Percentiles rank a stretch among this genome's conserved stretches.
Evolutionary conservation across 2,797 vertebrate species (phyloP).

Genomic region (Sternarchorhynchus goeldii): DNA sequence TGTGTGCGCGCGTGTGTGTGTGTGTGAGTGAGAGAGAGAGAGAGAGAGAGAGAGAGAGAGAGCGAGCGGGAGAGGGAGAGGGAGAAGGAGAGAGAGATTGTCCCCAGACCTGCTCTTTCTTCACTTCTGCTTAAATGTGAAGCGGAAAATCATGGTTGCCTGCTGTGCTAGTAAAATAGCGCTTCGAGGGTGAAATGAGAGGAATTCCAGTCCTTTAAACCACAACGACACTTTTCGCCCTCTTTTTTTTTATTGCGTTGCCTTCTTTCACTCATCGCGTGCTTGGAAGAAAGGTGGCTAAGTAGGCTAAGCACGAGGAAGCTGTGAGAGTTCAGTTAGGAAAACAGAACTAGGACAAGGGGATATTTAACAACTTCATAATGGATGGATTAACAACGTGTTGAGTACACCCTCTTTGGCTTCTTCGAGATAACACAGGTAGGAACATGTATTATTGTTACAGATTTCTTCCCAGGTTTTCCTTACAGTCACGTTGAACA

Average conservation of each 20-base stretch:
- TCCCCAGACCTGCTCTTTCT: constrained; percentile 12
- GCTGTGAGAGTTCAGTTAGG: constrained; percentile 67
- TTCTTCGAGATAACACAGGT: constrained; percentile 89
- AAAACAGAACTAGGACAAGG: constrained; percentile 73
- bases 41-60: constrained; percentile 31
- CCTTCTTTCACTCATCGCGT: constrained; percentile 43
- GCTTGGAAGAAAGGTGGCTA: constrained; percentile 52
- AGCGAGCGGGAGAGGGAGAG: constrained; percentile 8
- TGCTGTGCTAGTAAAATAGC: constrained; percentile 36
- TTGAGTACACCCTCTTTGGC: constrained; percentile 81
- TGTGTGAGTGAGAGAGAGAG: constrained; percentile 1
- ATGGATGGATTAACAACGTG: constrained; percentile 93
- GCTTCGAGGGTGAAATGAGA: constrained; percentile 37
- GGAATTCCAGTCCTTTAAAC: constrained; percentile 40
- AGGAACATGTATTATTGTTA: constrained; percentile 66
- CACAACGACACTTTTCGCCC: not conserved
- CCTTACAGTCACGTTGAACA: not conserved
- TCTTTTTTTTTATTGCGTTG: constrained; percentile 8
- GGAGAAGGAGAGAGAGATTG: not conserved
- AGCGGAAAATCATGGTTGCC: constrained; percentile 44
- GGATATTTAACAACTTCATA: constrained; percentile 74
- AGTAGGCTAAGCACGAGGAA: constrained; percentile 66
- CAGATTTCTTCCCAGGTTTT: not conserved
- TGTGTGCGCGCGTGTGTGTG: constrained; percentile 19
- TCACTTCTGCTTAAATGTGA: constrained; percentile 48